A percentile compares a stretch with the other conserved stretches of the same genome.
Evolutionary conservation across 2,113 vertebrate genomes (phyloP).

Genomic region (Mirounga angustirostris): DNA sequence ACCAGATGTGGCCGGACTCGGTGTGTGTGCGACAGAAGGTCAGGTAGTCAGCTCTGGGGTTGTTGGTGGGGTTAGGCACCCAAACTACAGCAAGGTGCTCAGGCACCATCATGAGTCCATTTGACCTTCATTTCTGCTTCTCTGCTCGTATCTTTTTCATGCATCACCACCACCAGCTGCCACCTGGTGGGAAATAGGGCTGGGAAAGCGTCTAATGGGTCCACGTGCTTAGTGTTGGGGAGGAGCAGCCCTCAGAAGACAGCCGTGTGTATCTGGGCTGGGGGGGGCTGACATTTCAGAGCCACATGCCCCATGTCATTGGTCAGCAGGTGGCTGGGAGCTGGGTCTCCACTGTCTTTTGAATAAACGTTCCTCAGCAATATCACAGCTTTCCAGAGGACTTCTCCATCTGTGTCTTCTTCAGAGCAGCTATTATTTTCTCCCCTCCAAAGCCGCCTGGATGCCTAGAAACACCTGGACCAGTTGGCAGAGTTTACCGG

Average conservation of each 20-base stretch:
- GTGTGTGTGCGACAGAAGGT: background rate
- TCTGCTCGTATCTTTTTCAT: background rate
- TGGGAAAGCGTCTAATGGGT: background rate
- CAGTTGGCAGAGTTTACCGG: background rate
- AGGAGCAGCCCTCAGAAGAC: background rate
- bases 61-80: background rate
- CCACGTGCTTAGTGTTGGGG: background rate
- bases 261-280: background rate
- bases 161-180: background rate
- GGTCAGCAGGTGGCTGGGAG: background rate
- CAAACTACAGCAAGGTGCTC: background rate
- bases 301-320: rapidly evolving
- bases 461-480: background rate
- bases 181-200: background rate
- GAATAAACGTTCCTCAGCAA: too few relatives aligned
- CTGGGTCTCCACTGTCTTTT: background rate
- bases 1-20: background rate
- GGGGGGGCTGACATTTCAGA: background rate
- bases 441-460: too few relatives aligned
- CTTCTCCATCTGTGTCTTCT: background rate
- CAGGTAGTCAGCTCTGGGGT: rapidly evolving
- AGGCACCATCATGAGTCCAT: background rate
- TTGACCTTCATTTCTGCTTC: background rate
- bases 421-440: background rate
- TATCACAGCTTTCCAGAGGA: rapidly evolving